Percentiles rank a stretch among this genome's conserved stretches.
Evolutionary conservation across 2,888 invertebrate species (phyloP).

Genomic region (Lepidochrysops patricia): DNA sequence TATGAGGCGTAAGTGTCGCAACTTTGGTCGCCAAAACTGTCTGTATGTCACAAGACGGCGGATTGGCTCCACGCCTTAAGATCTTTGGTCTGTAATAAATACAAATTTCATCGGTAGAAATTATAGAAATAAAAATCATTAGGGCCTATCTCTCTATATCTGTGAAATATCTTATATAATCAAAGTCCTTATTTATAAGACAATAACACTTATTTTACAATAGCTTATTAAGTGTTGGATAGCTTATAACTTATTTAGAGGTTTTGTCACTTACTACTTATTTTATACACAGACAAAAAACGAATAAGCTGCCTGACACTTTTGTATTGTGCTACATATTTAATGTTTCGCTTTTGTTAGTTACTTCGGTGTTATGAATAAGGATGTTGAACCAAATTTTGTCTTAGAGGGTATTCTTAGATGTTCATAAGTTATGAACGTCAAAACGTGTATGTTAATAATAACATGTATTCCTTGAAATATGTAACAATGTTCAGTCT

Average conservation of each 20-base stretch:
- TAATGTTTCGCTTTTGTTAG: neutral
- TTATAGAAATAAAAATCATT: neutral
- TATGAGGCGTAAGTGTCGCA: no score
- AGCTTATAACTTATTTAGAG: no score
- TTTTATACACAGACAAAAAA: neutral
- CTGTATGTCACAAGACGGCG: neutral
- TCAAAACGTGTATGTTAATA: no score
- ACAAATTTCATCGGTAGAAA: neutral
- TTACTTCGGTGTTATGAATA: neutral
- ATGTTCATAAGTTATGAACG: no score
- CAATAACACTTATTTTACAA: neutral
- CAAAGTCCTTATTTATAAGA: neutral
- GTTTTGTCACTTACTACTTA: neutral
- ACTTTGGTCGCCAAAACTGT: no score
- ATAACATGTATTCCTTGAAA: no score
- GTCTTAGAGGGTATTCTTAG: neutral
- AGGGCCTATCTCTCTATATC: neutral
- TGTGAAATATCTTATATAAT: neutral
- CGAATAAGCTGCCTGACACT: neutral
- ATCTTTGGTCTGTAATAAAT: neutral
- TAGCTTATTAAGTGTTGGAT: neutral
- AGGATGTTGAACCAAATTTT: neutral
- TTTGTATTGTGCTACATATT: neutral
- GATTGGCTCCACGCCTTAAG: no score
- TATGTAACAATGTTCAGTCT: no score